Evolutionary conservation across 2,888 invertebrate species (phyloP), one percentile per base, ranked within the genome.

Genomic region (Drosophila austrosaltans): DNA sequence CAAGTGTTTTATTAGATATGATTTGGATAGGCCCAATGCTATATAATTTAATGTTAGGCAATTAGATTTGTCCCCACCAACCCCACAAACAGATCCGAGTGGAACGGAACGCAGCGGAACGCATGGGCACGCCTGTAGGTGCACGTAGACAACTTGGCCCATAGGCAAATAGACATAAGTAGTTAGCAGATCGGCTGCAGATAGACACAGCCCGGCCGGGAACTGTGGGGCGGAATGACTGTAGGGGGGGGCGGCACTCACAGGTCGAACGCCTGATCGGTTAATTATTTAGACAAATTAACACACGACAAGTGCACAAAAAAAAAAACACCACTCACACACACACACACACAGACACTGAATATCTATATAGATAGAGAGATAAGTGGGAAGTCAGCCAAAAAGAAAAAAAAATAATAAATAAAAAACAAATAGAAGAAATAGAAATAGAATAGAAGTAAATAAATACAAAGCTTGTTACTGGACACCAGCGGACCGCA

Each of bases 241-340:
- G 16, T 16, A 25, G 48, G 22, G 22, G 12, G 48, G 12, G 20
- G 3, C 10, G 20, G 3, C 10, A 1, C 10, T 8, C 30, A 61
- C 32, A 65, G 25, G 48, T 54, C 39, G 54, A 39, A 48, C 66
- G 53, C 61, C 62, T 62, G 62, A 70, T 66, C 58, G 58, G 71
- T 61, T 73, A 71, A 73, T 74, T 71, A 61, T 54, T 71, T 72
- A 64, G 73, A 59, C 67, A 71, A 67, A 63, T 63, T 73, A 66
- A 61, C 28, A 56, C 62, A 54, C 42, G 59, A 66, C 59, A 30
- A 58, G 54, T 60, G 56, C 20, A 48, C 59, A 59, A 42, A n/a
- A 58, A 20, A 39, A n/a, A 56, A n/a, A 63, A 16, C 16, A 16
- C 16, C 16, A 16, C 16, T 16, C 16, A 16, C 16, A 16, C 16